These are phyloP conservation scores for Brachionus calyciflorus DNA, from an alignment of 1,140 invertebrate genomes.

Conservation along the genomic window DNA sequence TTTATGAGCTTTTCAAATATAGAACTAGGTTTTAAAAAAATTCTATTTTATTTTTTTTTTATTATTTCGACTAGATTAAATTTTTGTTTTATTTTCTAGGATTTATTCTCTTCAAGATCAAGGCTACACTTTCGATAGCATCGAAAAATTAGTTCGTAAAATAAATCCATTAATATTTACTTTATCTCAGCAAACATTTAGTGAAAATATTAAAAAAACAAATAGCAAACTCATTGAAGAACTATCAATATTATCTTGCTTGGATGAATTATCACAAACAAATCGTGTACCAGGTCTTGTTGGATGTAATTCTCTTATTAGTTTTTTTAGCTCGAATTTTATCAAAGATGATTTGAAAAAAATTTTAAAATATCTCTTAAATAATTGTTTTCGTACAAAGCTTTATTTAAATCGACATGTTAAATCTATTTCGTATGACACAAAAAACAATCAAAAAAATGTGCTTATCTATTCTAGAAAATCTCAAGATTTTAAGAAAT, in stretches of 20 bases:
- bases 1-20: slow-evolving; percentile 4
- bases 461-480: not conserved
- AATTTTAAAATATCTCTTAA: not conserved
- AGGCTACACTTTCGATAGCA: slow-evolving; percentile 36
- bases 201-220: not conserved
- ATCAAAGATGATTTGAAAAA: slow-evolving; percentile 16
- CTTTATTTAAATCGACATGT: slow-evolving; percentile 17
- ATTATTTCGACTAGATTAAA: not conserved
- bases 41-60: not conserved
- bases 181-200: not conserved
- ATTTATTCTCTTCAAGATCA: not conserved
- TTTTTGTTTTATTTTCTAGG: not conserved
- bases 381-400: not conserved
- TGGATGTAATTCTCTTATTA: not conserved
- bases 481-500: not conserved
- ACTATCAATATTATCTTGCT: not conserved
- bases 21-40: slow-evolving; percentile 8
- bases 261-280: not conserved
- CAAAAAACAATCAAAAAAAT: not conserved
- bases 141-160: slow-evolving; percentile 28
- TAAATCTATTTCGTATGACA: not conserved
- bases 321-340: not conserved
- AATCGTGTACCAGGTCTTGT: slow-evolving; percentile 18
- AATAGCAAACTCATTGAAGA: not conserved
- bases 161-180: slow-evolving; percentile 34